Base-by-base conservation (phyloP, 1,140 invertebrate species). In the Ctenoplectra terminalis region DNA sequence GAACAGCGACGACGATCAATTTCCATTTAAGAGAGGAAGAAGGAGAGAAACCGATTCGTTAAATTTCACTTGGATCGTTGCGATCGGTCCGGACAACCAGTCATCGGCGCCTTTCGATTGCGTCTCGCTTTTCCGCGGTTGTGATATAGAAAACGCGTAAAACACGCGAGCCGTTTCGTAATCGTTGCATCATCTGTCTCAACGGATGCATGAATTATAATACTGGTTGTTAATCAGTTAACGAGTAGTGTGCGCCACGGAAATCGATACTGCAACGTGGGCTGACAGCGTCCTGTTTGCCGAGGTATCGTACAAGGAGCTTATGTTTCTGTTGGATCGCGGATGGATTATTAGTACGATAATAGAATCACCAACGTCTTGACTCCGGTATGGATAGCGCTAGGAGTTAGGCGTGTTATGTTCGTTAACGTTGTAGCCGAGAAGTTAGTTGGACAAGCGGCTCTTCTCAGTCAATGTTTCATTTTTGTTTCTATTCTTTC, bases 181-280 rank as follows among this genome's bases (percentile, higher is more conserved):
- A 87, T 63, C 23, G 60, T 67, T 71, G 50, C 60, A 54, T 82
- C 34, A 66, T 81, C 31, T 56, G 15, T 70, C 61, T 66, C 48
- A 17, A 58, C 54, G 31, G 29, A 29, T 31, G 50, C 58, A 50
- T 58, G n/a, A 70, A 87, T 86, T 61, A 61, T 40, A 61, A 74
- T 79, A 58, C 31, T 31, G 31, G 66, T 76, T 69, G 71, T 69
- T 83, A 85, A 86, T 83, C 78, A 46, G 71, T 67, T 83, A 79
- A 83, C 60, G 26, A 78, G 74, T 20, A 61, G 60, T 11, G 70
- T 23, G 29, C 31, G 48, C 15, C 23, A 50, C 52, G 82, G 77
- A 72, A 74, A 80, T 73, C 77, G 77, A 80, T 73, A 78, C 20
- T 13, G 63, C 34, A 15, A 70, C 81, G 48, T 77, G 17, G 70